Conservation (phyloP, 1,140 invertebrate species). For the Hesperophylax magnus region DNA sequence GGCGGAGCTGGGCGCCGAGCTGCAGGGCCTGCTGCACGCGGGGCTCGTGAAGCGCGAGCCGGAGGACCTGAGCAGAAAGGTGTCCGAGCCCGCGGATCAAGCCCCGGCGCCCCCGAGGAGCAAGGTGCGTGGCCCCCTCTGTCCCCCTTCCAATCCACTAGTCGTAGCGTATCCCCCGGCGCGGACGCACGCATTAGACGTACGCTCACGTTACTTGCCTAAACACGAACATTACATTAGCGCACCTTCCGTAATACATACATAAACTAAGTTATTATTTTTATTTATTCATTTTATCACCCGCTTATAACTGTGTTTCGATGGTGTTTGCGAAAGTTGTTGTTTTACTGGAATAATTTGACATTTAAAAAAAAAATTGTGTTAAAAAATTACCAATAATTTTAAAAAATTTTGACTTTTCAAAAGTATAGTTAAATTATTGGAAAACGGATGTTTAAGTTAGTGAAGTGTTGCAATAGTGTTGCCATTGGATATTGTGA, state of each 20-base stretch:
- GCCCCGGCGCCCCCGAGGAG: conserved; percentile 67
- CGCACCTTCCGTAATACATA: neutral
- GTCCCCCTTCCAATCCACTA: neutral
- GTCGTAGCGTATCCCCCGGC: conserved; percentile 20
- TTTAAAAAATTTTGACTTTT: neutral
- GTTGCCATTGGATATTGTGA: conserved; percentile 21
- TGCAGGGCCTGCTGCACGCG: conserved; percentile 70
- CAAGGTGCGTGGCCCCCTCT: conserved; percentile 57
- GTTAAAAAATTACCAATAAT: neutral
- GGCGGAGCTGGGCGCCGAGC: conserved; percentile 70
- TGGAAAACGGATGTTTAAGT: neutral
- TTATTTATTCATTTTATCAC: neutral
- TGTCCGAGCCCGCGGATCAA: conserved; percentile 66
- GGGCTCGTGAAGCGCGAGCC: conserved; percentile 71
- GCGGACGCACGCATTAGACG: conserved; percentile 21
- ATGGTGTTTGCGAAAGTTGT: conserved; percentile 25
- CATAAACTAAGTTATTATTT: neutral
- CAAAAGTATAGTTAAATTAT: no score
- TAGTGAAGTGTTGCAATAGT: conserved; percentile 10
- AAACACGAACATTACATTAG: conserved; percentile 14
- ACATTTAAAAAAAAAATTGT: conserved; percentile 9
- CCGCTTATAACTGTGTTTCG: conserved; percentile 13
- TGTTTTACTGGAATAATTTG: conserved; percentile 28
- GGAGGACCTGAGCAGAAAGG: conserved; percentile 71
- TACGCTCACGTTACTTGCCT: conserved; percentile 39